These are phyloP conservation scores for Phragmatobia fuliginosa DNA, from an alignment of 2,888 invertebrate species.

Conservation along the genomic window DNA sequence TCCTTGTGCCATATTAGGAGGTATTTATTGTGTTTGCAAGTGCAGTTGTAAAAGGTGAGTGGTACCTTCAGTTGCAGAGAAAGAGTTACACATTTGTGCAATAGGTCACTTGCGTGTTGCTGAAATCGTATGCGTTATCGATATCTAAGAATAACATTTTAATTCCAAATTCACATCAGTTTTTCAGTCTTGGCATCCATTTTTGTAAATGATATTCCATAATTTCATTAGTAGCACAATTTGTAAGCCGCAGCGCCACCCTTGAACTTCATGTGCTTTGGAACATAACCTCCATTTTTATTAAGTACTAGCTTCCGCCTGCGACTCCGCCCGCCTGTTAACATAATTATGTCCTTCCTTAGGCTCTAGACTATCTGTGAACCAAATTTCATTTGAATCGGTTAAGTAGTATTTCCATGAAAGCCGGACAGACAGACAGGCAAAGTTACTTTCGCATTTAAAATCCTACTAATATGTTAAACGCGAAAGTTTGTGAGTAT, in stretches of 20 bases:
- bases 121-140: constrained; percentile 5
- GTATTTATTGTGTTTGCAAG: constrained; percentile 61
- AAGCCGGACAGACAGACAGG: no score
- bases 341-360: no score
- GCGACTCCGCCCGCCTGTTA: no score
- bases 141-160: neutral
- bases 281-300: constrained; percentile 1
- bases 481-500: no score
- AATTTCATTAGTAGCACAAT: constrained; percentile 10
- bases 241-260: neutral
- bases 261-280: constrained; percentile 16
- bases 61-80: constrained; percentile 27
- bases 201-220: constrained; percentile 1
- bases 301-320: no score
- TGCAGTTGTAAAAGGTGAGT: constrained; percentile 72
- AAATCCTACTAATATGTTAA: no score
- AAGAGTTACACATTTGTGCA: constrained; percentile 26
- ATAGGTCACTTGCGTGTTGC: constrained; percentile 13
- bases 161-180: neutral
- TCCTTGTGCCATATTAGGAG: constrained; percentile 76
- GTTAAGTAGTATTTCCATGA: no score
- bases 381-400: no score
- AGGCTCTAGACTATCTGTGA: no score
- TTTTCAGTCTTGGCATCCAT: neutral
- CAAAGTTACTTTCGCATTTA: no score